Evolutionary conservation across 2,113 vertebrate genomes (phyloP).

Genomic region (Tragelaphus buxtoni): DNA sequence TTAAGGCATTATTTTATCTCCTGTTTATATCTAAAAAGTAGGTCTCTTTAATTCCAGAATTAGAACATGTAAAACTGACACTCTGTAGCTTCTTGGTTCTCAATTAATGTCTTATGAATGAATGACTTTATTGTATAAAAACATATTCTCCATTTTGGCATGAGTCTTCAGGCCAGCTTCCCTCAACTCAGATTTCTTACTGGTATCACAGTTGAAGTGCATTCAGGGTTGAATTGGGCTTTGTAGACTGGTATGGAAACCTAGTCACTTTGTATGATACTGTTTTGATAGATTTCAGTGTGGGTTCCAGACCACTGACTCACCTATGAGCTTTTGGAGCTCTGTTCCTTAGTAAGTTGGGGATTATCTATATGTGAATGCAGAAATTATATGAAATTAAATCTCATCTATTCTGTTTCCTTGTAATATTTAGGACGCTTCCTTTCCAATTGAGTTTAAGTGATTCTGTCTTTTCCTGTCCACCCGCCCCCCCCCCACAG

Average conservation of each 20-base stretch:
- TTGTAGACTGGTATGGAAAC: not conserved
- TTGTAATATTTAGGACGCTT: not conserved
- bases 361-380: not conserved
- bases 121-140: not conserved
- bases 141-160: not conserved
- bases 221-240: not conserved
- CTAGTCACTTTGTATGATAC: not conserved
- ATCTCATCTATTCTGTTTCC: not conserved
- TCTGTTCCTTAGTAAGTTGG: not conserved
- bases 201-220: not conserved
- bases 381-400: not conserved
- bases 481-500: not conserved
- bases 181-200: not conserved
- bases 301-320: not conserved
- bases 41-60: not conserved
- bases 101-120: not conserved
- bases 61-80: not conserved
- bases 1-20: not conserved
- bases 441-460: not conserved
- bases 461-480: not conserved
- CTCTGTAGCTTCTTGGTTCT: not conserved
- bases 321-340: not conserved
- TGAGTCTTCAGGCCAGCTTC: not conserved
- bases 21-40: not conserved
- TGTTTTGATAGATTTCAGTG: not conserved